Base-by-base conservation (phyloP, 2,888 invertebrate genomes). In the Hypena proboscidalis region DNA sequence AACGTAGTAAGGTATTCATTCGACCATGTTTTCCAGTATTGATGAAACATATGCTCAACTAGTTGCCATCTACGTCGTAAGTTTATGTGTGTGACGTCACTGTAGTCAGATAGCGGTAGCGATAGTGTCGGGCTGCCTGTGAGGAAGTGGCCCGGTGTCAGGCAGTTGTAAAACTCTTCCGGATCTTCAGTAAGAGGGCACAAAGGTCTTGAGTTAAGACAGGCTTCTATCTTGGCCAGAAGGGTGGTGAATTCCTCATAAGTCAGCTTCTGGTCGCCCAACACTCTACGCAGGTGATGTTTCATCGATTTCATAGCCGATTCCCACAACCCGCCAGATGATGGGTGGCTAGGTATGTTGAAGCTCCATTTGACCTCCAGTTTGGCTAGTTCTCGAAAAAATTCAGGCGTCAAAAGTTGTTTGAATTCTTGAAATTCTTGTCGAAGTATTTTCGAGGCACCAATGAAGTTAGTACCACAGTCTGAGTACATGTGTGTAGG, bases 81-180 rank as follows among this genome's bases (percentile, higher is more conserved):
- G n/a, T n/a, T n/a, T n/a, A n/a, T n/a, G n/a, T n/a, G n/a, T n/a
- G n/a, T n/a, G n/a, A n/a, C n/a, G n/a, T n/a, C n/a, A n/a, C n/a
- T n/a, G n/a, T n/a, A n/a, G n/a, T n/a, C n/a, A n/a, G n/a, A n/a
- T n/a, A n/a, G n/a, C n/a, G n/a, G n/a, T n/a, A n/a, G n/a, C n/a
- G n/a, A n/a, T n/a, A n/a, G n/a, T n/a, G 10, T 27, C 0, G 55
- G 44, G 1, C 33, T 35, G 0, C 60, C 52, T 0, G 42, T 43
- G 7, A 63, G 39, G 6, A 60, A 64, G 23, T 66, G 62, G 1
- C 55, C 59, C 1, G 65, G 62, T 2, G 56, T 58, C 10, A 66
- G 27, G 8, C 8, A 48, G 17, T 43, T 39, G 5, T 48, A 43
- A 19, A 54, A 49, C 8, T 62, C 65, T 3, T 56, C 55, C 0